phyloP scores from a whole-genome alignment of 2,797 vertebrate species.

The Sebastes trivittatus region DNA sequence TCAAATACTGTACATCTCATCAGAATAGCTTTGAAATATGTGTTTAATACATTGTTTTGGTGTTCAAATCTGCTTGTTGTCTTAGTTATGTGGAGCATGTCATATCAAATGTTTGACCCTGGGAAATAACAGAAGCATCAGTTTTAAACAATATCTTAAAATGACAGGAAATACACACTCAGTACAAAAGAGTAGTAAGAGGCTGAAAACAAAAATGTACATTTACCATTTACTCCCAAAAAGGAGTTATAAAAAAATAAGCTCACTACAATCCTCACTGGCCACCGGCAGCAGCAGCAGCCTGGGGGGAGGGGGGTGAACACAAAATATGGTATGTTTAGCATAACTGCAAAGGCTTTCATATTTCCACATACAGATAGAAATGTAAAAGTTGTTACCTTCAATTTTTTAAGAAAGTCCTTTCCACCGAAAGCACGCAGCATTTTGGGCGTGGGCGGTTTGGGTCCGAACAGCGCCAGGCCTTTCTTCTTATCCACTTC shows the following conservation, averaged over 20 bases:
- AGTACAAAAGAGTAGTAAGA: slow-evolving; percentile 25
- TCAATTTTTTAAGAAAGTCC: slow-evolving; percentile 11
- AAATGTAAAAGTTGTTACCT: slow-evolving; percentile 36
- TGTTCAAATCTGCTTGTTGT: neutral
- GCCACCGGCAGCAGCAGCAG: neutral
- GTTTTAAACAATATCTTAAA: neutral
- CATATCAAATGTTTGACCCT: neutral
- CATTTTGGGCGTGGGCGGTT: slow-evolving; percentile 80
- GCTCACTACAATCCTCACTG: neutral
- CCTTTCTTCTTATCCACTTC: slow-evolving; percentile 80
- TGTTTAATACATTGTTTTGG: neutral
- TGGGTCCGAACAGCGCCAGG: slow-evolving; percentile 71
- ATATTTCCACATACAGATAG: neutral
- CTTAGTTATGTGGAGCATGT: too few species aligned
- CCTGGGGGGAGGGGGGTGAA: slow-evolving; percentile 5
- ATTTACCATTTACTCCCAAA: slow-evolving; percentile 63
- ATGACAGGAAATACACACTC: neutral
- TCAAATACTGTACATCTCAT: neutral
- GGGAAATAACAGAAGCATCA: neutral
- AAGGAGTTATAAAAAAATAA: slow-evolving; percentile 33
- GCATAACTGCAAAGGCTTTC: neutral
- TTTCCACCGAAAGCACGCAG: slow-evolving; percentile 69
- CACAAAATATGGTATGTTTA: neutral
- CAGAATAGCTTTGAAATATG: neutral
- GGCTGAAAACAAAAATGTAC: slow-evolving; percentile 25